Conservation (phyloP, 2,113 vertebrate species). For the Todiramphus chloris region DNA sequence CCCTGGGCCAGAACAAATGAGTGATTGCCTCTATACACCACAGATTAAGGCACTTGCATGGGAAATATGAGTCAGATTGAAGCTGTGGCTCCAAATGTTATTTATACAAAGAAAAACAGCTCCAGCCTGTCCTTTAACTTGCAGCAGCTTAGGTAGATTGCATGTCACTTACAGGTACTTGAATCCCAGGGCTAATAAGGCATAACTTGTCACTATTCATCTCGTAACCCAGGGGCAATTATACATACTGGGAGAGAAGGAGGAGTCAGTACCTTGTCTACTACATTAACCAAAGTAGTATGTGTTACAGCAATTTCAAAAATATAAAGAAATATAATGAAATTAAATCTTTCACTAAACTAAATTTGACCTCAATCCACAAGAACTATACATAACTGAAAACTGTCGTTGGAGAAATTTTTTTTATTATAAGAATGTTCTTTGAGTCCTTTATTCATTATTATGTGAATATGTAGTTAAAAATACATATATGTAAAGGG, state of each 20-base stretch:
- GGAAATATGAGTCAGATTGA: conserved; percentile 7
- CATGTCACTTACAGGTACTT: not conserved
- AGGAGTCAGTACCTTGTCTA: not conserved
- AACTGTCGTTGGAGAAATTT: not conserved
- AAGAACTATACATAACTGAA: not conserved
- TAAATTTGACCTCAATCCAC: not conserved
- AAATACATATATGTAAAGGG: not conserved
- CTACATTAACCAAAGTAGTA: not conserved
- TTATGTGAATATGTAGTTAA: not conserved
- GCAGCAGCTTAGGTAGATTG: not conserved
- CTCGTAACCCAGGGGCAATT: not conserved
- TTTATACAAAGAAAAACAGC: not conserved
- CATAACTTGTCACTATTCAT: not conserved
- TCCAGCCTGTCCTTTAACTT: not conserved
- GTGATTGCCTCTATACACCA: conserved; percentile 13
- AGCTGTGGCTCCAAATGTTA: not conserved
- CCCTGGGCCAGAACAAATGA: conserved; percentile 49
- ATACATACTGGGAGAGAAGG: not conserved
- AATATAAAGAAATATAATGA: not conserved
- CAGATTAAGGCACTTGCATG: conserved; percentile 15
- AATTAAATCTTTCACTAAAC: not conserved
- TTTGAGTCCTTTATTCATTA: not conserved
- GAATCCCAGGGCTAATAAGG: not conserved
- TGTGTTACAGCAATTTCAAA: not conserved
- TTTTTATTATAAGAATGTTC: not conserved